Evolutionary conservation across 2,888 invertebrate species (phyloP).

Genomic region (Mesoligia furuncula): DNA sequence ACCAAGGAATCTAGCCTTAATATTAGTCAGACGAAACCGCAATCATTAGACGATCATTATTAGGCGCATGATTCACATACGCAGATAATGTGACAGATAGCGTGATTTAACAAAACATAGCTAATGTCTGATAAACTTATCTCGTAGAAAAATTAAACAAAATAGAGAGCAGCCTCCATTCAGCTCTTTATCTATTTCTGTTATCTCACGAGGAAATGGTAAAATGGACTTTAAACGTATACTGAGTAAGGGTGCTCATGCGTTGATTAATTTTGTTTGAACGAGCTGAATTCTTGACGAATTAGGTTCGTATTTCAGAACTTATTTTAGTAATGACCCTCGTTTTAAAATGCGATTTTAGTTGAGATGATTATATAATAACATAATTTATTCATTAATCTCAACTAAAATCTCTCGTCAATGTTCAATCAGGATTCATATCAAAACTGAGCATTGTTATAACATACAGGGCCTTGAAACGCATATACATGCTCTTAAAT

Average conservation of each 20-base stretch:
- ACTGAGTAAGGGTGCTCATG: not conserved
- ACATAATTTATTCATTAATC: not conserved
- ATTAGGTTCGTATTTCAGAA: not conserved
- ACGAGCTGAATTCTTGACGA: not conserved
- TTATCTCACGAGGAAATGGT: constrained; percentile 44
- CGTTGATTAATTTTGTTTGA: constrained; percentile 7
- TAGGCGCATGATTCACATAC: constrained; percentile 42
- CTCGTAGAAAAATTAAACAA: constrained; percentile 31
- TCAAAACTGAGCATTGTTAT: not conserved
- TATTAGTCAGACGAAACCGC: not conserved
- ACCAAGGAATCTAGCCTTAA: constrained; percentile 1
- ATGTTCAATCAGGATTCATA: not conserved
- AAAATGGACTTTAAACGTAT: constrained; percentile 38
- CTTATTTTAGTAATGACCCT: not conserved
- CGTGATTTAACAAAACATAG: constrained; percentile 32
- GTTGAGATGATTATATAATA: not conserved
- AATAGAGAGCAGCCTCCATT: constrained; percentile 32
- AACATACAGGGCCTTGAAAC: not conserved
- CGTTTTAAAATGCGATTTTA: not conserved
- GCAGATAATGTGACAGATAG: constrained; percentile 36
- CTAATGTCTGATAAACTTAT: constrained; percentile 39
- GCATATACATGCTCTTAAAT: not conserved
- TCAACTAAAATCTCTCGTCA: not conserved
- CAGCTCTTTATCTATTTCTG: constrained; percentile 25
- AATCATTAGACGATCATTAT: constrained; percentile 29